Conservation (phyloP, 2,797 vertebrate genomes). For the Spinus pinus region DNA sequence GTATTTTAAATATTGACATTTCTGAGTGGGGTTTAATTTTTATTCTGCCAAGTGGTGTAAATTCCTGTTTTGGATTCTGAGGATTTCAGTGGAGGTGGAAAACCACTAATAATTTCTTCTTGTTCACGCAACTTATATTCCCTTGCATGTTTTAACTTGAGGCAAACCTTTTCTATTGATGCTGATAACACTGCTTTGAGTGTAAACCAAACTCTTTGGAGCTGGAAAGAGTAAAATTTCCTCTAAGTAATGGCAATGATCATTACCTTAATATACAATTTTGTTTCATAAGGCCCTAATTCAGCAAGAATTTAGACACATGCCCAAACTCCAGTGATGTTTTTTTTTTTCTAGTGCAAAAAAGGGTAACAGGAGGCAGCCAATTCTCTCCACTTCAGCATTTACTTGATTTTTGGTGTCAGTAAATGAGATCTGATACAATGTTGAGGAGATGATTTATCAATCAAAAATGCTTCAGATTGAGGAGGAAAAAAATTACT, state of each 20-base stretch:
- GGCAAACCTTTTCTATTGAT: neutral
- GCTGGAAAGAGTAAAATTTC: neutral
- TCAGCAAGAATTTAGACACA: neutral
- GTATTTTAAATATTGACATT: conserved; percentile 60
- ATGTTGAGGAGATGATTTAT: neutral
- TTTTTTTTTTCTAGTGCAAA: neutral
- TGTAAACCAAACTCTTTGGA: neutral
- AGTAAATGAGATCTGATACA: neutral
- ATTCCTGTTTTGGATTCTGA: conserved; percentile 51
- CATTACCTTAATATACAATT: neutral
- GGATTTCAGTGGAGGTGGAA: conserved; percentile 50
- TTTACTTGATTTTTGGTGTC: neutral
- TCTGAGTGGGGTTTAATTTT: conserved; percentile 60
- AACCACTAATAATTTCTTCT: conserved; percentile 59
- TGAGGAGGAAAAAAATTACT: neutral
- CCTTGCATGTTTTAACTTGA: conserved; percentile 9
- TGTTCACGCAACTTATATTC: neutral
- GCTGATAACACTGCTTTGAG: neutral
- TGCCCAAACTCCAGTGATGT: neutral
- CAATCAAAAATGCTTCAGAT: conserved; percentile 20
- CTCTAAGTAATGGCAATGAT: neutral
- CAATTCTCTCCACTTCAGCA: neutral
- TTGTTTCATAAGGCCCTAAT: neutral
- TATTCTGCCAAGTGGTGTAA: conserved; percentile 49
- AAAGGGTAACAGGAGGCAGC: neutral